Evolutionary conservation across 64 coral and sea anemone species (phyloP).

Genomic region (Trachythela sp.): DNA sequence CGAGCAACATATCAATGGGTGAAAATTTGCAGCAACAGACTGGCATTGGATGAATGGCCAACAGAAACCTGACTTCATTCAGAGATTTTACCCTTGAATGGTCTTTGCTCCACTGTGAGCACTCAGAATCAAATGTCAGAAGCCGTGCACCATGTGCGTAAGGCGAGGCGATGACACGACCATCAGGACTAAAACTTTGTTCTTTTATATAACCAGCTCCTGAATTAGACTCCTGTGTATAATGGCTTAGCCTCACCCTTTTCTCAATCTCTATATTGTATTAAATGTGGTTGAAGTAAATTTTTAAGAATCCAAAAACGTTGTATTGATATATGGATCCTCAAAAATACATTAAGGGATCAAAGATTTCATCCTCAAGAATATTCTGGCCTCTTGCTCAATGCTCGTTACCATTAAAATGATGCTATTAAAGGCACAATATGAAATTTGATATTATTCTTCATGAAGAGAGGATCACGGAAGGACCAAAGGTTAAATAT

Average conservation of each 20-base stretch:
- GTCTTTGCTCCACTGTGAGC: constrained; percentile 18
- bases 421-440: no score
- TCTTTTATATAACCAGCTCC: constrained; percentile 84
- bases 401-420: no score
- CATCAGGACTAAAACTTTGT: constrained; percentile 83
- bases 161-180: constrained; percentile 82
- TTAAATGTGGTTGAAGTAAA: no score
- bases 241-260: constrained; percentile 64
- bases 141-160: constrained; percentile 84
- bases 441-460: no score
- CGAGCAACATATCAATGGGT: background rate
- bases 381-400: no score
- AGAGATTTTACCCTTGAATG: no score
- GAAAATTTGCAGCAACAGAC: constrained; percentile 1
- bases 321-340: no score
- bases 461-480: no score
- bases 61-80: background rate
- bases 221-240: constrained; percentile 61
- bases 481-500: no score
- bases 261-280: background rate
- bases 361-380: no score
- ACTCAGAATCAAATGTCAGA: constrained; percentile 56
- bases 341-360: no score
- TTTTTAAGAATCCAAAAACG: no score
- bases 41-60: background rate